phyloP scores from a whole-genome alignment of 1,140 invertebrate species.

The Helicoverpa zea region DNA sequence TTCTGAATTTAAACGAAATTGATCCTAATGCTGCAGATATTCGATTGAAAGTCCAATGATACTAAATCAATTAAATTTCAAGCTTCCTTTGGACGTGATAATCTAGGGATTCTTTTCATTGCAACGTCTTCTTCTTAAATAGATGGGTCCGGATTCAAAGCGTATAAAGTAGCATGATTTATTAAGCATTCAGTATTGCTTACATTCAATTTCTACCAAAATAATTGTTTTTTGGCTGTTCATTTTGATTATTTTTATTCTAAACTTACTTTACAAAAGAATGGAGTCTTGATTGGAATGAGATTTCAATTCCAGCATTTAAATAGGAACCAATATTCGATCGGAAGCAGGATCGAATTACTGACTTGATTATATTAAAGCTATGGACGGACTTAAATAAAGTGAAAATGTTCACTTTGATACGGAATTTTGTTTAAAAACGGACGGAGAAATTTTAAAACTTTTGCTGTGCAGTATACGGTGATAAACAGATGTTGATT shows the following conservation, averaged over 20 bases:
- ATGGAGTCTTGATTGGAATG: slow-evolving; percentile 4
- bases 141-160: slow-evolving; percentile 9
- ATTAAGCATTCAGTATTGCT: not conserved
- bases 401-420: not conserved
- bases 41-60: slow-evolving; percentile 35
- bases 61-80: slow-evolving; percentile 38
- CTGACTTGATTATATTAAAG: not conserved
- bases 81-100: slow-evolving; percentile 28
- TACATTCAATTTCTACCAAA: not conserved
- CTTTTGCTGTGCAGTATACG: not conserved
- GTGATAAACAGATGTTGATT: too few species aligned
- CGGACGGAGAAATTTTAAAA: too few species aligned
- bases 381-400: not conserved
- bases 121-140: slow-evolving; percentile 8
- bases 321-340: slow-evolving; percentile 21
- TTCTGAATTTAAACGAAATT: slow-evolving; percentile 23
- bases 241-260: not conserved
- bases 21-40: slow-evolving; percentile 4
- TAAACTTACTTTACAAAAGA: not conserved
- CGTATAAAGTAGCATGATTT: not conserved
- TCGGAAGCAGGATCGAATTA: not conserved
- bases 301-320: slow-evolving; percentile 18
- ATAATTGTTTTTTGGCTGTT: not conserved
- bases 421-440: not conserved
- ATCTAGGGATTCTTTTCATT: slow-evolving; percentile 17